Evolutionary conservation across 2,888 invertebrate species (phyloP), one percentile per base, ranked within the genome.

Genomic region (Phoenoteleia sp.): DNA sequence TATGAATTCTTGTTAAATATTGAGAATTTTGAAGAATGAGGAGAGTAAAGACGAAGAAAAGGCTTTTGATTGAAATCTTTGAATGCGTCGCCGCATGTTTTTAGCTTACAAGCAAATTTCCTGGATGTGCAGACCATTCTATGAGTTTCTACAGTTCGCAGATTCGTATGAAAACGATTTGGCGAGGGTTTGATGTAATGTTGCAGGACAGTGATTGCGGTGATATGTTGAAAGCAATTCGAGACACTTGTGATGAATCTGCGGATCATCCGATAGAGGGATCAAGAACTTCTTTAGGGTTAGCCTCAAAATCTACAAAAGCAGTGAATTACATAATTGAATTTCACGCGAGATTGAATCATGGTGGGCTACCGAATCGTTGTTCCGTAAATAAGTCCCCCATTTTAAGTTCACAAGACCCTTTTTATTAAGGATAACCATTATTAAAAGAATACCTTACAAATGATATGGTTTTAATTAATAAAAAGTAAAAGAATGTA

Each of bases 281-380:
- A 80, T 79, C 82, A 74, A 75, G 76, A 71, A 80, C 81, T 76
- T 76, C 9, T 84, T 76, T 84, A 84, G 87, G 87, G 85, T 85
- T 75, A 86, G 79, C 85, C 81, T 64, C 25, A 81, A 72, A 84
- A 86, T 84, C 84, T 77, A 84, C 76, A 81, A 77, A 85, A 87
- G 88, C 91, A 88, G 89, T 88, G 91, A 91, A 91, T 90, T 91
- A 90, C 90, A 91, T 92, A 92, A 92, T 92, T 92, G 90, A 92
- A 92, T 92, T 92, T 92, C 90, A 92, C 92, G 92, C 88, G 89
- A 89, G 88, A 88, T 83, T 90, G 91, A 89, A 88, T 85, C 81
- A 45, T 64, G 81, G 72, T 67, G 66, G 77, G 72, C 81, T 72
- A 77, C 79, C 64, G 75, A 67, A 54, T 80, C 80, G 71, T 71